Percentiles rank a stretch among this genome's conserved stretches.
These are phyloP conservation scores for Blastomussa wellsi DNA, from an alignment of 92 coral and sea anemone species.

Conservation along the genomic window DNA sequence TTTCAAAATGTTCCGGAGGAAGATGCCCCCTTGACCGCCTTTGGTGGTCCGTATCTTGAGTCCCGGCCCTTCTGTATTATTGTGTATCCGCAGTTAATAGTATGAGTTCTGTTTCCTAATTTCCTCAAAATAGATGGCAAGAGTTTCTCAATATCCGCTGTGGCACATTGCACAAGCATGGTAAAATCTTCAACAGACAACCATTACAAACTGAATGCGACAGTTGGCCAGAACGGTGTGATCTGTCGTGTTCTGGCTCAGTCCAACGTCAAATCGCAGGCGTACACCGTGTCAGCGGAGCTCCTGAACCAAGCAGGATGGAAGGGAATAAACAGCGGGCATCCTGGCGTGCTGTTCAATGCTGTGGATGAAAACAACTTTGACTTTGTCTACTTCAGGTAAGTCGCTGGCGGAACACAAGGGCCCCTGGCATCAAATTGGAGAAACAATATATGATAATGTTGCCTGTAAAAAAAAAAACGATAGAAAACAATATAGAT, in stretches of 20 bases:
- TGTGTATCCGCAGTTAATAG: not conserved
- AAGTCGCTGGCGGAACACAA: not conserved
- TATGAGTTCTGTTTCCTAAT: not conserved
- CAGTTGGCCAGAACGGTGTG: not conserved
- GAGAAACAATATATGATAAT: too few relatives aligned
- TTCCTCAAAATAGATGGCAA: not conserved
- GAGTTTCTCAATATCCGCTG: not conserved
- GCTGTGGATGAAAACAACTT: slow-evolving; percentile 56
- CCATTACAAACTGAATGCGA: slow-evolving; percentile 29
- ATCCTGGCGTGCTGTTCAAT: slow-evolving; percentile 62
- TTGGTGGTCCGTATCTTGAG: too few relatives aligned
- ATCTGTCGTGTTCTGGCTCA: slow-evolving; percentile 36
- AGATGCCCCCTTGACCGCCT: too few relatives aligned
- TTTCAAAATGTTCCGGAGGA: too few relatives aligned
- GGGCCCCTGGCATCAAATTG: not conserved
- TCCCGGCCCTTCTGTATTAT: too few relatives aligned
- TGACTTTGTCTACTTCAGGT: slow-evolving; percentile 77
- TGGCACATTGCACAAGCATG: slow-evolving; percentile 22
- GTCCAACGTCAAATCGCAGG: not conserved
- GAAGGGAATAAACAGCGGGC: slow-evolving; percentile 53
- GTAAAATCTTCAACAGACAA: slow-evolving; percentile 9
- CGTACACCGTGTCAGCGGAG: slow-evolving; percentile 40
- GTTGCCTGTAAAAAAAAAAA: too few relatives aligned
- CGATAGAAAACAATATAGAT: too few relatives aligned
- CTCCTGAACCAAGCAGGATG: slow-evolving; percentile 48